Base-by-base conservation (phyloP, 2,113 vertebrate species). In the Notiomystis cincta region DNA sequence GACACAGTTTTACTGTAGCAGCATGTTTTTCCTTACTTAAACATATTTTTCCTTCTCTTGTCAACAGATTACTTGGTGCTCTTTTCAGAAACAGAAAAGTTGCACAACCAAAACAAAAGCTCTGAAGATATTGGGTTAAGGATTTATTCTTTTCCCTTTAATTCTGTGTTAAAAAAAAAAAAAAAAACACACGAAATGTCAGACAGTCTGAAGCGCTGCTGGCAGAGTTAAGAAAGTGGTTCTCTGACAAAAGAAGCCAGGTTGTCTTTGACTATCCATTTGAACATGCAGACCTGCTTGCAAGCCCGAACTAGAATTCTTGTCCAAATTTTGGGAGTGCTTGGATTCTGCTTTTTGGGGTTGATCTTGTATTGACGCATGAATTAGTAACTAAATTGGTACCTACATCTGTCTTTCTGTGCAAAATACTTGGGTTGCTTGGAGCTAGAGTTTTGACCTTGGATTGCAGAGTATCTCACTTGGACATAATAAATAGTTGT, bases 21-120 rank as follows among this genome's bases (percentile, higher is more conserved):
- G 95, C 90, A 93, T 96, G 96, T 96, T 97, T 97, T 97, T 96
- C 95, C 93, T 96, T 96, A 82, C 97, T 97, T 96, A 97, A 96
- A 95, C 94, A 93, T 93, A 88, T 89, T 95, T 90, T 86, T 93
- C 72, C 89, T 95, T 96, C 95, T 95, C 94, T 96, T 82, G 87
- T 62, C 93, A 95, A 92, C 96, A 95, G 94, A 97, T 96, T 95
- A 97, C 76, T 95, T 94, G 90, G 77, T 78, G 81, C 67, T 96
- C 81, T 96, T 92, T 97, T 92, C 93, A 93, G 95, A 88, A 86
- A 82, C 19, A 70, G 67, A 48, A 80, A 97, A 97, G 96, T 97
- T 97, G 87, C 70, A 86, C 87, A 96, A 97, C 27, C 81, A 97
- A 97, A 97, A 96, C 67, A 97, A 94, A 94, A 97, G 61, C 94